Evolutionary conservation across 2,888 invertebrate genomes (phyloP), one percentile per base, ranked within the genome.

Genomic region (Axea sp.): DNA sequence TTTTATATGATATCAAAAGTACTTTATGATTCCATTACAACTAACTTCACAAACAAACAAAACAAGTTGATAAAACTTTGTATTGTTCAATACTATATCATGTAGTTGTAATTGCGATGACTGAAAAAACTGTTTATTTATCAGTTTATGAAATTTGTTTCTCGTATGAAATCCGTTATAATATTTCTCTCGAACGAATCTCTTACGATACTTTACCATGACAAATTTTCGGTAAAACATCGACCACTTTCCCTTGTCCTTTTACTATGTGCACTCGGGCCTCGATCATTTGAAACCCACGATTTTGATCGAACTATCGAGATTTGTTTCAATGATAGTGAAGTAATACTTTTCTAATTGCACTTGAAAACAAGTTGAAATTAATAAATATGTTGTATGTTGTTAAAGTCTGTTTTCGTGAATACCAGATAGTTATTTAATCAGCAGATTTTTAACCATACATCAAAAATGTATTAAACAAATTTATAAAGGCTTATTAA

Each of bases 1-100:
- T 15, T 60, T 69, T 53, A 60, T 60, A 43, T 60, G 53, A 60
- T 69, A 69, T 69, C 68, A 69, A 69, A 69, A 69, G 68, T 69
- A 69, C 51, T 68, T 59, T 35, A 59, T 51, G 59, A 68, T 68
- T 43, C 15, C 28, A 35, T 59, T 59, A 51, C 67, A 26, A 59
- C 41, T 68, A 59, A 51, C 33, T 39, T 59, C 17, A 22, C 33
- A 59, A 59, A 49, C 33, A 51, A n/a, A 59, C 41, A 41, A 68
- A 68, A 59, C 59, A 33, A 53, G 14, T 65, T n/a, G 45, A 55
- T 65, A 65, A 45, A 65, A 68, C 39, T 51, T 33, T 68, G 51
- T 59, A 59, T 68, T 43, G 51, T 68, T 57, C 68, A 68, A 68
- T 68, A 43, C 59, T 59, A 59, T 51, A 41, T 22, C 55, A 30